Evolutionary conservation across 2,888 invertebrate genomes (phyloP).

Genomic region (Lymantria dispar): DNA sequence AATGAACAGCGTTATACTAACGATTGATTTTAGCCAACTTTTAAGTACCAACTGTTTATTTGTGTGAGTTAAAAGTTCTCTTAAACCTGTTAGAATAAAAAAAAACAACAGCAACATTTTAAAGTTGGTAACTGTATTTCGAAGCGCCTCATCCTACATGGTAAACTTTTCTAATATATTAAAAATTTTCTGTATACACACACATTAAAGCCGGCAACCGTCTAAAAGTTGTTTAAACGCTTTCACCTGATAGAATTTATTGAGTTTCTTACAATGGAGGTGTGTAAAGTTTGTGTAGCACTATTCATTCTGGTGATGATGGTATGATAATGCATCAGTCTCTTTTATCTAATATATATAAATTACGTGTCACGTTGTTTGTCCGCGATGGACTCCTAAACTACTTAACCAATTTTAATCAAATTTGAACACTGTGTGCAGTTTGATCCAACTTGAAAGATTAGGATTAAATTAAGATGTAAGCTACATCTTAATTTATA

Average conservation of each 20-base stretch:
- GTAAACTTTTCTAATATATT: slow-evolving; percentile 67
- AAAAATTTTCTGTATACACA: slow-evolving; percentile 58
- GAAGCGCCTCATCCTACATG: slow-evolving; percentile 40
- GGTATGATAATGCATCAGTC: no score
- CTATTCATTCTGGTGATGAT: no score
- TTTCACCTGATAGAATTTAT: slow-evolving; percentile 31
- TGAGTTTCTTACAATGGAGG: slow-evolving; percentile 6
- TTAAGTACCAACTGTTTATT: slow-evolving; percentile 51
- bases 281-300: no score
- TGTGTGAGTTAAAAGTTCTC: slow-evolving; percentile 45
- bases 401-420: no score
- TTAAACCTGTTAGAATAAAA: slow-evolving; percentile 58
- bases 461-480: no score
- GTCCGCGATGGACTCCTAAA: no score
- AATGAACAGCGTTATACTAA: slow-evolving; percentile 52
- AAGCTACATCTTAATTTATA: no score
- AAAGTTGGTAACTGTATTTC: slow-evolving; percentile 47
- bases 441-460: no score
- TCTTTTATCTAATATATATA: no score
- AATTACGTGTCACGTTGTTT: no score
- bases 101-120: slow-evolving; percentile 55
- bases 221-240: slow-evolving; percentile 45
- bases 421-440: no score
- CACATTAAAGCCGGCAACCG: slow-evolving; percentile 47
- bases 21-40: slow-evolving; percentile 52